Base-by-base conservation (phyloP, 2,113 vertebrate genomes). In the Planiliza haematocheilus region DNA sequence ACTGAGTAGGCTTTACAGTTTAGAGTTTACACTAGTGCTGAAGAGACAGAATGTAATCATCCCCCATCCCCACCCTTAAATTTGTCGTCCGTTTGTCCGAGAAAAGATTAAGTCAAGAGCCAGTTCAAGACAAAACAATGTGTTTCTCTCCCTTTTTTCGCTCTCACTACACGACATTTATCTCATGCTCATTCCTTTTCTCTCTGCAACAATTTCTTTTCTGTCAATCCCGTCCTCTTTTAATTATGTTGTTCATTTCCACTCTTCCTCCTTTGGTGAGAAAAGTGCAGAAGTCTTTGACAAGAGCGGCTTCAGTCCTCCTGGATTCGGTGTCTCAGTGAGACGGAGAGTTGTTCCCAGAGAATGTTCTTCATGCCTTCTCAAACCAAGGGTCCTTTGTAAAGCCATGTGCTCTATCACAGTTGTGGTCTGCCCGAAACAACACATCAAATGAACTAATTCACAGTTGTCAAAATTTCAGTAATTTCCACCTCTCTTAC, bases 1-100 rank as follows among this genome's bases (percentile, higher is more conserved):
- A 93, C 86, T 71, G 85, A 91, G 79, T 86, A 92, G 81, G 82
- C 74, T 91, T 91, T 85, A 90, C 82, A 90, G 70, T 85, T 90
- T 86, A 86, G 85, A 90, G 80, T 91, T 89, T 89, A 93, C 82
- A 91, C 77, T 86, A 77, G 84, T 76, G 84, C 85, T 84, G 86
- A 88, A 82, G 81, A 87, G 79, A 88, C 85, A 86, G 51, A 88
- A 84, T 66, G 56, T 77, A 81, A 85, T 83, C 79, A 85, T 62
- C 75, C 75, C 78, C 78, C 70, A 39, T 64, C 63, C 68, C 72
- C 48, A 17, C 67, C 83, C 65, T 55, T 53, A 83, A 71, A 78
- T 84, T 63, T 88, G 69, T 53, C 61, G 57, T 83, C 69, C 72
- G 56, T 83, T 79, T 62, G 67, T 83, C 62, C 72, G 68, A 65